A percentile compares a stretch with the other conserved stretches of the same genome.
Conservation (phyloP, 2,113 vertebrate species). For the Patagioenas fasciata region DNA sequence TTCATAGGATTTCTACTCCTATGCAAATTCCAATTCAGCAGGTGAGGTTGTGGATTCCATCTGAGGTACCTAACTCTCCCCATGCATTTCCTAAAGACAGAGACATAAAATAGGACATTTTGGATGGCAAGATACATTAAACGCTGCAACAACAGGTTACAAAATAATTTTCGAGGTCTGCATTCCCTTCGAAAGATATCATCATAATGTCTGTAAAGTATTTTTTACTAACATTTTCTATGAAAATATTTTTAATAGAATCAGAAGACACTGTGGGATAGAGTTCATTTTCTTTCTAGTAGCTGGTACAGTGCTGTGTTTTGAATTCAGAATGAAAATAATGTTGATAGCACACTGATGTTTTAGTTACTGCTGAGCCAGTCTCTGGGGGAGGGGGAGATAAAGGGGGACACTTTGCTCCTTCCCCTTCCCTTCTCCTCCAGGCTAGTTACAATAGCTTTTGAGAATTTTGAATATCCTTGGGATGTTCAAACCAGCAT, state of each 20-base stretch:
- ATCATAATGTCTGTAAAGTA: background rate
- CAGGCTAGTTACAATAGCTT: too few species aligned
- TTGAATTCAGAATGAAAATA: too few species aligned
- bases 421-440: too few species aligned
- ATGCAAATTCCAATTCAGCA: background rate
- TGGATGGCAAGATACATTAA: background rate
- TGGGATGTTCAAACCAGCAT: too few species aligned
- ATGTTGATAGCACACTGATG: too few species aligned
- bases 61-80: background rate
- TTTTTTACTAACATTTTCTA: background rate
- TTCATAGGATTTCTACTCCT: background rate
- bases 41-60: background rate
- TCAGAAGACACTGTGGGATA: background rate
- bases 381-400: too few species aligned
- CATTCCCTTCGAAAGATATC: background rate
- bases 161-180: background rate
- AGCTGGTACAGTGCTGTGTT: too few species aligned
- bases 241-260: background rate
- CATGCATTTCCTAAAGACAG: background rate
- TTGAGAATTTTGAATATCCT: too few species aligned
- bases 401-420: too few species aligned
- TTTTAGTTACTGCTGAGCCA: too few species aligned
- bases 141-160: background rate
- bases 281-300: too few species aligned
- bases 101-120: background rate